Percentiles rank a stretch among this genome's conserved stretches.
Conservation (phyloP, 35 echinoderm and acorn worm species). For the Amphiura filiformis region DNA sequence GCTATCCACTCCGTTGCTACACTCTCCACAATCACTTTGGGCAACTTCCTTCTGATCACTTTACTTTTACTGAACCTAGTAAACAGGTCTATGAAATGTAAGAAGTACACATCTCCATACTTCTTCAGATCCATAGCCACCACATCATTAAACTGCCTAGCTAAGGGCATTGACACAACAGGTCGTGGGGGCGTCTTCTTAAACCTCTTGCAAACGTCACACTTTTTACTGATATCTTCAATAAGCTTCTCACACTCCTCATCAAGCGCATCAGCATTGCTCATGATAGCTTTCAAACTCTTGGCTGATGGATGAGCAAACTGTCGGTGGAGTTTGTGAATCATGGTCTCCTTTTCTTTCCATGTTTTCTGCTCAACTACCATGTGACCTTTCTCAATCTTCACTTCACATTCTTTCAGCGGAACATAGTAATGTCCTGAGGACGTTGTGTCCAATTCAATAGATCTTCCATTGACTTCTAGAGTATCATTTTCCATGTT, state of each 20-base stretch:
- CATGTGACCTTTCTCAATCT: conserved; percentile 19
- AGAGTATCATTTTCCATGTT: conserved; percentile 35
- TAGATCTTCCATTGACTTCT: conserved; percentile 11
- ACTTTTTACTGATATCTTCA: conserved; percentile 44
- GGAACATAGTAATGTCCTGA: conserved; percentile 25
- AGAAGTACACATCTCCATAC: conserved; percentile 39
- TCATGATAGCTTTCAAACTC: conserved; percentile 22
- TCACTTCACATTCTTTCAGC: conserved; percentile 30
- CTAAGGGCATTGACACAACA: conserved; percentile 38
- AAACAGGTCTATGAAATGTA: conserved; percentile 38
- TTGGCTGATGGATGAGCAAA: conserved; percentile 30
- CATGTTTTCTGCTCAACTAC: not conserved
- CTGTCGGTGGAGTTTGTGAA: conserved; percentile 32
- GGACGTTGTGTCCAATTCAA: conserved; percentile 21
- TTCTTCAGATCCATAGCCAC: conserved; percentile 31
- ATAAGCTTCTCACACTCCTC: not conserved
- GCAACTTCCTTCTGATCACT: conserved; percentile 32
- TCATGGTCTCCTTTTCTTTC: conserved; percentile 33
- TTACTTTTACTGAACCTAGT: conserved; percentile 53
- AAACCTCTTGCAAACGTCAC: conserved; percentile 53
- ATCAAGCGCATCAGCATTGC: conserved; percentile 19
- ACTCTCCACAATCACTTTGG: conserved; percentile 36
- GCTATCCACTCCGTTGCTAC: conserved; percentile 55
- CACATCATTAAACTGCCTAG: conserved; percentile 49
- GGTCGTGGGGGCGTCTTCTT: conserved; percentile 53